Conservation (phyloP, 1,140 invertebrate species). For the Bombus haemorrhoidalis region DNA sequence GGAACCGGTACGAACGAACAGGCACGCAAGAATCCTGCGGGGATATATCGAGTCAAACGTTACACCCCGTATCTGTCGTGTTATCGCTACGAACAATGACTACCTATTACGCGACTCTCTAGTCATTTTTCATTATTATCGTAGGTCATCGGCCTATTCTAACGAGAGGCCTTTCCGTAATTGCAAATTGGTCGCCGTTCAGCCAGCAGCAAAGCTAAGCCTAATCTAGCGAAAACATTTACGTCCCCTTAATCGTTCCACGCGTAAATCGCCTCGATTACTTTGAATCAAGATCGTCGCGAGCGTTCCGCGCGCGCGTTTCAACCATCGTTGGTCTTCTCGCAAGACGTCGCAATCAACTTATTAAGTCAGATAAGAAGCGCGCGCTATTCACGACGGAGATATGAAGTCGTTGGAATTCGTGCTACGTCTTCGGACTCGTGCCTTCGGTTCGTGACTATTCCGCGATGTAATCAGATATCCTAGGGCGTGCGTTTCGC, state of each 20-base stretch:
- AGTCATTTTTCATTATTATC: constrained; percentile 50
- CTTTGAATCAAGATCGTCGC: constrained; percentile 38
- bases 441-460: constrained; percentile 45
- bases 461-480: constrained; percentile 55
- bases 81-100: constrained; percentile 48
- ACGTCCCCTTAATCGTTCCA: constrained; percentile 40
- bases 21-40: constrained; percentile 63
- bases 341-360: constrained; percentile 46
- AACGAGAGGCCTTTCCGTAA: constrained; percentile 29
- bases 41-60: constrained; percentile 59
- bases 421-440: constrained; percentile 48
- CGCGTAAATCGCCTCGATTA: constrained; percentile 44
- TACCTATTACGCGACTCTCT: constrained; percentile 46
- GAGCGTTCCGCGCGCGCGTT: not conserved
- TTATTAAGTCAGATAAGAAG: constrained; percentile 46
- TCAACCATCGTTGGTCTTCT: constrained; percentile 41
- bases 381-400: constrained; percentile 16
- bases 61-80: constrained; percentile 51
- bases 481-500: constrained; percentile 46
- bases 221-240: constrained; percentile 44
- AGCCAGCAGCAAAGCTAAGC: not conserved
- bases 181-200: constrained; percentile 27
- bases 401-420: constrained; percentile 57
- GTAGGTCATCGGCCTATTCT: constrained; percentile 36
- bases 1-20: constrained; percentile 24